A percentile compares a stretch with the other conserved stretches of the same genome.
Conservation (phyloP, 2,797 vertebrate species). For the Urophycis tenuis region DNA sequence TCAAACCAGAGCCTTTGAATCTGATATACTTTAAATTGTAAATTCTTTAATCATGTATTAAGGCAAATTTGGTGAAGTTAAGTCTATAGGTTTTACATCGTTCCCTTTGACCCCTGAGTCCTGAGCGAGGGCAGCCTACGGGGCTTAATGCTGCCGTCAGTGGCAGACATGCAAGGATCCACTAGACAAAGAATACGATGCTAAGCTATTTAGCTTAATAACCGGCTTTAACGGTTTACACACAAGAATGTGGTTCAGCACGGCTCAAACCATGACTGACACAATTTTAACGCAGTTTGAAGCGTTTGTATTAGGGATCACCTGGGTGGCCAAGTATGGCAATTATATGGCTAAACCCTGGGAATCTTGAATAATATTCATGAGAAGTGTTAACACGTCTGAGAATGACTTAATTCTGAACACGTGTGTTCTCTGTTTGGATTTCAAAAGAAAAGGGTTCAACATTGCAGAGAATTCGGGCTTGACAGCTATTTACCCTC, state of each 20-base stretch:
- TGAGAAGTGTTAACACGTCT: slow-evolving; percentile 29
- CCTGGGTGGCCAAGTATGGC: slow-evolving; percentile 32
- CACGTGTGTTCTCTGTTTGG: slow-evolving; percentile 33
- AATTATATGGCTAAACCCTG: slow-evolving; percentile 32
- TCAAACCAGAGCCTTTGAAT: not conserved
- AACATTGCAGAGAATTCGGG: not conserved
- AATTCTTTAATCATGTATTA: not conserved
- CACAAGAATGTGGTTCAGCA: slow-evolving; percentile 41
- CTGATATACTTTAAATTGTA: not conserved
- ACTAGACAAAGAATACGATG: slow-evolving; percentile 37
- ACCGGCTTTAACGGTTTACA: slow-evolving; percentile 43
- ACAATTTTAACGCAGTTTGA: not conserved
- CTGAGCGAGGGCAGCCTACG: not conserved
- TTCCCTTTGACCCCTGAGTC: slow-evolving; percentile 37
- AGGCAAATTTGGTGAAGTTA: not conserved
- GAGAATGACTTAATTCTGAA: slow-evolving; percentile 28
- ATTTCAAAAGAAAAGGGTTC: slow-evolving; percentile 16
- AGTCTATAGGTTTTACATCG: not conserved
- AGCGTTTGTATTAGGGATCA: slow-evolving; percentile 10
- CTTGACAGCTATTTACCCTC: not conserved
- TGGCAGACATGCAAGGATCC: slow-evolving; percentile 51
- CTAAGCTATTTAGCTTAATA: slow-evolving; percentile 39
- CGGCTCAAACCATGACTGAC: slow-evolving; percentile 8
- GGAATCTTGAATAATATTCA: slow-evolving; percentile 36
- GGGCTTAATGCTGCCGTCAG: slow-evolving; percentile 30